phyloP scores from a whole-genome alignment of 2,113 vertebrate genomes.

The Phasianus colchicus region DNA sequence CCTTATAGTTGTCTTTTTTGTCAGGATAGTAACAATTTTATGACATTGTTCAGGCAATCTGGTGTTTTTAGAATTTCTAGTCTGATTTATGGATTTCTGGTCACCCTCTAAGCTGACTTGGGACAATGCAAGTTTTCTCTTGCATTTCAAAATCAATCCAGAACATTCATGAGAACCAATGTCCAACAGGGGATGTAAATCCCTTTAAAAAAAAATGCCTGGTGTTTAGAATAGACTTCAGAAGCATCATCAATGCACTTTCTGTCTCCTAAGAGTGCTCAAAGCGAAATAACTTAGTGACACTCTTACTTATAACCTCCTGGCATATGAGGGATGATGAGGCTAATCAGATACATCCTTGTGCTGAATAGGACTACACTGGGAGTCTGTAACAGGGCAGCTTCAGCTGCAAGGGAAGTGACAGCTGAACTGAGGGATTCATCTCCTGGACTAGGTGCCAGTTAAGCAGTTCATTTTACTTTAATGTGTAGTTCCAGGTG shows the following conservation, averaged over 20 bases:
- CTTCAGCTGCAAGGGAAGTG: background rate
- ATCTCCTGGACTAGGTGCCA: background rate
- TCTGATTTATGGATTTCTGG: background rate
- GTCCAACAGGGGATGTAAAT: rapidly evolving
- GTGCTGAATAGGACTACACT: background rate
- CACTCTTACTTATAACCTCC: rapidly evolving
- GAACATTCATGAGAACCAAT: background rate
- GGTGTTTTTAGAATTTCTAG: background rate
- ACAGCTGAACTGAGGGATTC: background rate
- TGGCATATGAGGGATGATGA: rapidly evolving
- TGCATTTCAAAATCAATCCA: background rate
- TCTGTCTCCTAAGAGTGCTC: background rate
- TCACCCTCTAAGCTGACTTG: background rate
- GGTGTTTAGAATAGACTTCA: background rate
- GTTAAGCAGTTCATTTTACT: background rate
- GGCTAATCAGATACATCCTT: background rate
- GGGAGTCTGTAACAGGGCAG: background rate
- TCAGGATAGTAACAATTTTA: background rate
- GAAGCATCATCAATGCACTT: background rate
- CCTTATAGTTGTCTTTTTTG: background rate
- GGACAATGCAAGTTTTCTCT: background rate
- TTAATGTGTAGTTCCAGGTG: background rate
- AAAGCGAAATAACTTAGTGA: background rate
- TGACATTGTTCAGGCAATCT: background rate
- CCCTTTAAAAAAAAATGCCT: background rate